Evolutionary conservation across 2,888 invertebrate genomes (phyloP), one percentile per base, ranked within the genome.

Genomic region (Prosapia bicincta): DNA sequence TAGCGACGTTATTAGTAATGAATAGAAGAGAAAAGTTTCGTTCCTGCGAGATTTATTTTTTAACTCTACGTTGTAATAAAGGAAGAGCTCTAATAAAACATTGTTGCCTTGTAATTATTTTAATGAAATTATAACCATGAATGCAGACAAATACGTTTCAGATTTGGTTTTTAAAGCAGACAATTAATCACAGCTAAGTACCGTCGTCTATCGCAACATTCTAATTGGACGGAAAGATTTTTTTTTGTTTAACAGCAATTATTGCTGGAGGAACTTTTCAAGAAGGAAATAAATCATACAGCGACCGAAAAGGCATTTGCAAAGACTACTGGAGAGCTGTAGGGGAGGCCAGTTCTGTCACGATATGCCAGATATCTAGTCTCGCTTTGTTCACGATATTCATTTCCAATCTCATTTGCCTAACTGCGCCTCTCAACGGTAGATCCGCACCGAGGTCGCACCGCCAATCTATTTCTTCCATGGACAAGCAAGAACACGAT

Each of bases 301-400:
- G 54, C n/a, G 54, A 54, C 54, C 54, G 54, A 54, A 54, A 54
- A 54, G 54, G 54, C n/a, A 54, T 54, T 54, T 54, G 54, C 20
- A 54, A 54, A 54, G 54, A 54, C 54, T 54, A 54, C 54, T 54
- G 54, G 54, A 20, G 54, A 54, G 54, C 13, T 2, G 54, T 20
- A 13, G 54, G 54, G 54, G 54, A 54, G 54, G 54, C 20, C 54
- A 54, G 20, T 20, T 54, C 1, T 20, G 54, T 54, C 54, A 54
- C 54, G 54, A 54, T n/a, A n/a, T 20, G n/a, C 54, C 20, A 54
- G 54, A 54, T 54, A 54, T 9, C 54, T 20, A 54, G 54, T 38
- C 54, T 54, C 54, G 54, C 54, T 54, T 54, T 54, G 54, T 54
- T 54, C 54, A 54, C 54, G 54, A 54, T 54, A 54, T 54, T 54